Percentiles rank a stretch among this genome's conserved stretches.
Evolutionary conservation across 2,113 vertebrate species (phyloP).

Genomic region (Ibidorhyncha struthersii): DNA sequence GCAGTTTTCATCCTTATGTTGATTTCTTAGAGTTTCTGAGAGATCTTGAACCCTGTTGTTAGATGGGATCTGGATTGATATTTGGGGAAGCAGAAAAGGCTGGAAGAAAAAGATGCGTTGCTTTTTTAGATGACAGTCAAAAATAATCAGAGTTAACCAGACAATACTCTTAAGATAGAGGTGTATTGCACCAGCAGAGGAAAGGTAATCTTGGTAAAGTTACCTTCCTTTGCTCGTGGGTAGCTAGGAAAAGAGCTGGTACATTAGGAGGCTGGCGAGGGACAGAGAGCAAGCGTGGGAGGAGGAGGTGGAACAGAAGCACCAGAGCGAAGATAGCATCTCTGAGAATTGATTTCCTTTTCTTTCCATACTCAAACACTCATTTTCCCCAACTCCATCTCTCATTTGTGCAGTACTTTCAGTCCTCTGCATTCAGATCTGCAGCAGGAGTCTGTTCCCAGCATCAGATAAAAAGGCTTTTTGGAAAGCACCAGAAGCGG

Average conservation of each 20-base stretch:
- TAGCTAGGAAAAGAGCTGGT: neutral
- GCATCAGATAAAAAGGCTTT: constrained; percentile 20
- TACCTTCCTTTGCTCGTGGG: neutral
- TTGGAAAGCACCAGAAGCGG: neutral
- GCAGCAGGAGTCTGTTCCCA: neutral
- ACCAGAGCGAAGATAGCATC: neutral
- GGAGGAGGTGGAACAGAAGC: constrained; percentile 11
- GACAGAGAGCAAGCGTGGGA: neutral
- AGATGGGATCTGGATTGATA: neutral
- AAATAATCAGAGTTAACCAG: neutral
- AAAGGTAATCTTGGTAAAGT: neutral
- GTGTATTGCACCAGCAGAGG: neutral
- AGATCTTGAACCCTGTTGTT: neutral
- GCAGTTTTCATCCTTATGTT: neutral
- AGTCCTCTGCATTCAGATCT: neutral
- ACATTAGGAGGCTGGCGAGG: neutral
- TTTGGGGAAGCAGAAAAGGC: neutral
- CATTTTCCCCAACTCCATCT: neutral
- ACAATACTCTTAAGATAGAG: neutral
- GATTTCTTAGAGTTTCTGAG: neutral
- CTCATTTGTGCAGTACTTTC: neutral
- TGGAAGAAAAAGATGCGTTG: neutral
- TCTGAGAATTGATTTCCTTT: constrained; percentile 26
- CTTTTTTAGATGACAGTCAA: neutral
- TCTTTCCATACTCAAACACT: neutral